Evolutionary conservation across 1,140 invertebrate genomes (phyloP).

Genomic region (Uloborus diversus): DNA sequence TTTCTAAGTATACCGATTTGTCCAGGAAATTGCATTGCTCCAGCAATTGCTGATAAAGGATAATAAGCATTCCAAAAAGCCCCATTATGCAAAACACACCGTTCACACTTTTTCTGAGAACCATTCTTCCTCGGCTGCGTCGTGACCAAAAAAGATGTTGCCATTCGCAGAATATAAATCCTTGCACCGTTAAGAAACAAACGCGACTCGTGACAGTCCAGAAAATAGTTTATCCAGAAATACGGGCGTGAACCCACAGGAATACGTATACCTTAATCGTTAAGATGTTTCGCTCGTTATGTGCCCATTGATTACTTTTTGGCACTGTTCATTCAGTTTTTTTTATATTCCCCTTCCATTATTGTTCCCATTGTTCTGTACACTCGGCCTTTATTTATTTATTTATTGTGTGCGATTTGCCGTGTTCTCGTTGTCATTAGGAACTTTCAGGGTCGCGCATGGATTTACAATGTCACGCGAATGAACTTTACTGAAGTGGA

Average conservation of each 20-base stretch:
- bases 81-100: no score
- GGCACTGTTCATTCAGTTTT: neutral
- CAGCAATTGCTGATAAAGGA: no score
- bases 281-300: neutral
- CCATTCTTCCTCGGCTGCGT: no score
- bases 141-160: neutral
- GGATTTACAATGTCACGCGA: neutral
- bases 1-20: no score
- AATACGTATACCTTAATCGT: neutral
- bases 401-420: neutral
- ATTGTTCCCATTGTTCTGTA: neutral
- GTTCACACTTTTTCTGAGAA: no score
- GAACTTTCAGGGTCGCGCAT: neutral
- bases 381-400: no score
- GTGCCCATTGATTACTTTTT: neutral
- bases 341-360: neutral
- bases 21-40: no score
- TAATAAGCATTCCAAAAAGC: no score
- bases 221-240: constrained; percentile 13
- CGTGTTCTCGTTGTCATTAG: neutral
- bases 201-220: constrained; percentile 19
- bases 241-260: constrained; percentile 9
- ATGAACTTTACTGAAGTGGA: neutral
- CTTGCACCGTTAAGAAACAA: neutral
- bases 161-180: neutral